A percentile compares a stretch with the other conserved stretches of the same genome.
Evolutionary conservation across 2,888 invertebrate species (phyloP).

Genomic region (Hemithea aestivaria): DNA sequence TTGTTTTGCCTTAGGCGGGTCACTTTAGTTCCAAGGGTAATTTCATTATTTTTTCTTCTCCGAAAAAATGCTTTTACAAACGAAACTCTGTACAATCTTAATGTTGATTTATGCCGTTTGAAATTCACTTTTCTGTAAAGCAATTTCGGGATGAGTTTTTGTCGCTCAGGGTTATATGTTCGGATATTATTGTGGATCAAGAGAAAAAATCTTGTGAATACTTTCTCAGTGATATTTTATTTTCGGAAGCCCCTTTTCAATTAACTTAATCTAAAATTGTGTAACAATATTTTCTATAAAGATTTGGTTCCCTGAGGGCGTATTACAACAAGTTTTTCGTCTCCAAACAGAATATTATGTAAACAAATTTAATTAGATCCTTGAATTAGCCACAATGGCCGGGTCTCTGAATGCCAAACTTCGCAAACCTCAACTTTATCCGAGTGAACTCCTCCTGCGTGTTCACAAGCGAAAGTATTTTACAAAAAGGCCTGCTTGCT

Average conservation of each 20-base stretch:
- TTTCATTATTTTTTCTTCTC: constrained; percentile 60
- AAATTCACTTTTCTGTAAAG: constrained; percentile 49
- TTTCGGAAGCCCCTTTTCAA: constrained; percentile 12
- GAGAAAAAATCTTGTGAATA: constrained; percentile 11
- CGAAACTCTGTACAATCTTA: constrained; percentile 58
- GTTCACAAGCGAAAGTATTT: constrained; percentile 53
- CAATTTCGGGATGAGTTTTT: constrained; percentile 39
- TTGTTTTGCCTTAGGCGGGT: constrained; percentile 71
- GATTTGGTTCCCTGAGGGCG: constrained; percentile 32
- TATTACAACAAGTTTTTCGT: constrained; percentile 53
- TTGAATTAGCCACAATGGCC: constrained; percentile 73
- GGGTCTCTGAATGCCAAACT: constrained; percentile 63
- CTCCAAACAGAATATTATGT: constrained; percentile 59
- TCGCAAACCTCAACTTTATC: constrained; percentile 62
- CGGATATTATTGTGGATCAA: constrained; percentile 2
- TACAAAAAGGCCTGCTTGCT: constrained; percentile 44
- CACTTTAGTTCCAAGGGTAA: constrained; percentile 73
- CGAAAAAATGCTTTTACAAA: constrained; percentile 57
- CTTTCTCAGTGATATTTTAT: constrained; percentile 13
- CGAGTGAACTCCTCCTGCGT: constrained; percentile 49
- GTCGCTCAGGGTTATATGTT: constrained; percentile 20
- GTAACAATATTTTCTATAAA: constrained; percentile 28
- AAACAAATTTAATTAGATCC: constrained; percentile 75
- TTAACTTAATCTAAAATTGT: constrained; percentile 21
- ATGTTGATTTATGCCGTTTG: constrained; percentile 56